Evolutionary conservation across 2,888 invertebrate genomes (phyloP), one percentile per base, ranked within the genome.

Genomic region (Ornithoptera alexandrae): DNA sequence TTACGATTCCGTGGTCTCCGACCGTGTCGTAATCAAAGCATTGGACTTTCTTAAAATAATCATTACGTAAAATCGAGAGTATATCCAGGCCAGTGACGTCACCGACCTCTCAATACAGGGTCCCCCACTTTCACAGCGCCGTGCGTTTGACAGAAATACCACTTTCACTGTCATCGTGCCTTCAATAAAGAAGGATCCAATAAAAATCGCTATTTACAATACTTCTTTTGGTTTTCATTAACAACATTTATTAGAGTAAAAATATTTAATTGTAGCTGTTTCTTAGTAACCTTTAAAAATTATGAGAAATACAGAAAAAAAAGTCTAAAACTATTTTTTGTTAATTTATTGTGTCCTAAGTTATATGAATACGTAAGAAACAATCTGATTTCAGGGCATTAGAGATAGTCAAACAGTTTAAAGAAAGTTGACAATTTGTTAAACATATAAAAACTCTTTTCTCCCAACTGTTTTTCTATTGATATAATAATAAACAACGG

Each of bases 111-210:
- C 64, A n/a, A 39, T 56, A 57, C 65, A 69, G 70, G 70, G 62
- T 62, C 65, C 57, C n/a, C n/a, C 50, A 46, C 70, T 70, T 66
- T 70, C 70, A 69, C 69, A 42, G 20, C 62, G 62, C 39, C 24
- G 50, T 18, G 18, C 62, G 66, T 66, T 70, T 70, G 70, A 62
- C 70, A 69, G 65, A 69, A 69, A 62, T 18, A 56, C 22, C 42
- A 65, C 65, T 69, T 69, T 69, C 69, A 69, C 65, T 60, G n/a
- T 56, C 18, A 62, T 68, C 30, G 50, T 58, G 17, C 53, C 50
- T 61, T 61, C 56, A 17, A 18, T 50, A 17, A 50, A 50, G 0
- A 50, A 22, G 12, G 59, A 20, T 57, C 57, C 57, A 22, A 57
- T 22, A 18, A 50, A 50, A 17, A 50, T 50, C 18, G 18, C 50